phyloP scores from a whole-genome alignment of 2,888 invertebrate genomes.

The Tetranychus piercei region DNA sequence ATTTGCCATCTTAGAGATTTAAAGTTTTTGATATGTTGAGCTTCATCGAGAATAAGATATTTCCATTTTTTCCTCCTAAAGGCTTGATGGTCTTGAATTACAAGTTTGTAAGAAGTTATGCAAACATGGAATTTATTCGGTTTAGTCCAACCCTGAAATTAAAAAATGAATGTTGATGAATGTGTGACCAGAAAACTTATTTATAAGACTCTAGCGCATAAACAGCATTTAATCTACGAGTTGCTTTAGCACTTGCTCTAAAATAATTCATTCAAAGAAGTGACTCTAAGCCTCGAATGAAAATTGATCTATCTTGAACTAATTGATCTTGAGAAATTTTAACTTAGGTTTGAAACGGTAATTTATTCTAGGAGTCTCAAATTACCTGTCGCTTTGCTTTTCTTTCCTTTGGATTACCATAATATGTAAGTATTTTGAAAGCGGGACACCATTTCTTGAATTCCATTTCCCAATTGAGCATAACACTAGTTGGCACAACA shows the following conservation, averaged over 20 bases:
- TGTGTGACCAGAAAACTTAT: not conserved
- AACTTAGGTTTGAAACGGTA: too few relatives aligned
- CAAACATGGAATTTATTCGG: conserved; percentile 95
- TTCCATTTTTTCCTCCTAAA: conserved; percentile 21
- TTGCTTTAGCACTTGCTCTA: conserved; percentile 44
- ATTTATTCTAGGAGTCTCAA: not conserved
- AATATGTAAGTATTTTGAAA: conserved; percentile 95
- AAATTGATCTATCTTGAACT: not conserved
- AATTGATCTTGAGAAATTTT: not conserved
- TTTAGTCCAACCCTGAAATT: conserved; percentile 71
- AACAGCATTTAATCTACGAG: conserved; percentile 15
- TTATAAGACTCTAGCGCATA: conserved; percentile 11
- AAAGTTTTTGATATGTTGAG: conserved; percentile 98
- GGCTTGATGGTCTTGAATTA: conserved; percentile 71
- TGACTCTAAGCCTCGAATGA: conserved; percentile 45
- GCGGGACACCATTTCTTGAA: conserved; percentile 99
- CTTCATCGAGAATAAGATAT: conserved; percentile 38
- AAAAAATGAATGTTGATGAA: not conserved
- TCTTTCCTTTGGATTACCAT: conserved; percentile 86
- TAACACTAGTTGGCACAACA: conserved; percentile 95
- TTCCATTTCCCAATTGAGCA: conserved; percentile 99
- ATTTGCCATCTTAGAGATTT: conserved; percentile 97
- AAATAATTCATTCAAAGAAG: conserved; percentile 4
- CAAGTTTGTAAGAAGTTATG: conserved; percentile 91
- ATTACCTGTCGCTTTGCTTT: conserved; percentile 49